These are phyloP conservation scores for Mormyrus iriodes DNA, from an alignment of 2,113 vertebrate species.

Conservation along the genomic window DNA sequence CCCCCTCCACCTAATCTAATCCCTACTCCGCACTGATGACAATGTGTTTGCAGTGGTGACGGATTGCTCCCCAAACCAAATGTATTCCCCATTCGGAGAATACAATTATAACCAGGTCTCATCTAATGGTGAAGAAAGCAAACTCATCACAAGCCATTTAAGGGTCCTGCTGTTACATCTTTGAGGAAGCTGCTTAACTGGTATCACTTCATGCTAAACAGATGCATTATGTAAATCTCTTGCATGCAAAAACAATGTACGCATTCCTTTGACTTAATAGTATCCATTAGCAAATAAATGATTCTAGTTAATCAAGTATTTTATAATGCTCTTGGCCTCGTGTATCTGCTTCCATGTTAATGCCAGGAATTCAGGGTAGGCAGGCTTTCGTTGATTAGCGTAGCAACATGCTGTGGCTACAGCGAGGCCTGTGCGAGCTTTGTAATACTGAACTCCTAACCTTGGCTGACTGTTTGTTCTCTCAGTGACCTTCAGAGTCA, in stretches of 20 bases:
- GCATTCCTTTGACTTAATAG: neutral
- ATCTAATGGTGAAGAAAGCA: neutral
- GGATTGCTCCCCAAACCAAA: too few relatives aligned
- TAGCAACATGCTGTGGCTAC: too few relatives aligned
- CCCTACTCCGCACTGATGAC: neutral
- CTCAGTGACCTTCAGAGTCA: neutral
- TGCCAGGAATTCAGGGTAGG: neutral
- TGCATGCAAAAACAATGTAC: neutral
- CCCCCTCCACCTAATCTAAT: neutral
- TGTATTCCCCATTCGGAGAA: neutral
- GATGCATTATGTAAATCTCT: neutral
- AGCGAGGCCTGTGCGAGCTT: neutral
- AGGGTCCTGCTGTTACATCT: neutral
- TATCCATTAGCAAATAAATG: neutral
- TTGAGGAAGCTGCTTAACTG: neutral
- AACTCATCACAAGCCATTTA: neutral
- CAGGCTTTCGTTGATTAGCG: neutral
- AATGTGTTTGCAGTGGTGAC: neutral
- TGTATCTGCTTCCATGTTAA: neutral
- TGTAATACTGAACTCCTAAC: neutral
- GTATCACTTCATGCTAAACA: neutral
- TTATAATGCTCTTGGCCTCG: neutral
- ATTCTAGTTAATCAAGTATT: neutral
- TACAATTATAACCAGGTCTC: neutral
- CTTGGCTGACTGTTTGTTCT: neutral